Evolutionary conservation across 2,797 vertebrate genomes (phyloP).

Genomic region (Antrozous pallidus): DNA sequence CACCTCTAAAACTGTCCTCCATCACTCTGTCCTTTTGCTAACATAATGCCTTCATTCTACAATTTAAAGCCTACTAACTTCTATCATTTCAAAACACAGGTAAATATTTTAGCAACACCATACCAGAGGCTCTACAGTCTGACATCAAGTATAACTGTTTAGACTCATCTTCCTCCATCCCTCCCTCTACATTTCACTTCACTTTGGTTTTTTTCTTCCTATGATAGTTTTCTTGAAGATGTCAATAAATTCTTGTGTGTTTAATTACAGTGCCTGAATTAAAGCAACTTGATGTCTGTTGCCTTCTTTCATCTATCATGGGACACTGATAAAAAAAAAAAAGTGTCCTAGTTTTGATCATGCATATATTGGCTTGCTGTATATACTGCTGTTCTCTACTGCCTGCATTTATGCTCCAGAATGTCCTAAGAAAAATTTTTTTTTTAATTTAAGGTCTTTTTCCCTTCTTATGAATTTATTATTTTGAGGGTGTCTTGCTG

Average conservation of each 20-base stretch:
- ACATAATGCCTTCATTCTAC: background rate
- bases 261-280: background rate
- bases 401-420: background rate
- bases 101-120: background rate
- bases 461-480: background rate
- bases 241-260: background rate
- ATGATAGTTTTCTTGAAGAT: background rate
- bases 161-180: background rate
- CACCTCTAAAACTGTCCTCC: background rate
- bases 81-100: background rate
- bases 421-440: background rate
- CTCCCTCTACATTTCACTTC: background rate
- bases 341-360: background rate
- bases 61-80: background rate
- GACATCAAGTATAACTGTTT: background rate
- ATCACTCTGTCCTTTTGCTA: background rate
- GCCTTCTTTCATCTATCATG: background rate
- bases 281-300: background rate
- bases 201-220: background rate
- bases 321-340: background rate
- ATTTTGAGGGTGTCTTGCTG: background rate
- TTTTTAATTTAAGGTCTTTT: background rate
- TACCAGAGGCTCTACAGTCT: background rate
- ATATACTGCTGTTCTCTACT: background rate
- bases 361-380: background rate